A percentile compares a stretch with the other conserved stretches of the same genome.
Evolutionary conservation across 1,140 invertebrate species (phyloP).

Genomic region (Steinernema feltiae): DNA sequence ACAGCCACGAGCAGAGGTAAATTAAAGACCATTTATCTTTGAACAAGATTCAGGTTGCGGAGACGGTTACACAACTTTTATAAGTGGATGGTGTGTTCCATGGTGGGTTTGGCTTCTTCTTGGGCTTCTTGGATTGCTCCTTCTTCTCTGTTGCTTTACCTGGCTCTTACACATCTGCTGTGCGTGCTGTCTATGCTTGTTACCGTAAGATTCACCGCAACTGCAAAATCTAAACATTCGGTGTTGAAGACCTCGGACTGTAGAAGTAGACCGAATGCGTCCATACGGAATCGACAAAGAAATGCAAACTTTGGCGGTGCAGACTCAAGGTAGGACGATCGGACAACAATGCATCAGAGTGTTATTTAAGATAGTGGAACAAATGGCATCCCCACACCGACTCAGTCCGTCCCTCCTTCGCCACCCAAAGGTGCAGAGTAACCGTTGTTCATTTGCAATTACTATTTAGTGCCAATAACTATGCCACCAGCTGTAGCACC

Average conservation of each 20-base stretch:
- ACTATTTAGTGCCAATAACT: background rate
- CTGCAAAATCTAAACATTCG: background rate
- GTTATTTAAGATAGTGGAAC: background rate
- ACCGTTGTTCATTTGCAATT: background rate
- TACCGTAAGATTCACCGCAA: background rate
- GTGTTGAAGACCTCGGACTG: background rate
- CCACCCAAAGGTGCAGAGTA: background rate
- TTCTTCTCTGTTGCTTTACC: background rate
- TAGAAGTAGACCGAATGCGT: background rate
- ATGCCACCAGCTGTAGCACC: background rate
- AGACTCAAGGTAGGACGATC: background rate
- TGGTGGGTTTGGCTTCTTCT: background rate
- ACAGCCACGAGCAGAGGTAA: background rate
- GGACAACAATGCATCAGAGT: background rate
- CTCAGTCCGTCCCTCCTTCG: background rate
- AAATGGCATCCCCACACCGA: background rate
- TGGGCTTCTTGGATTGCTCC: background rate
- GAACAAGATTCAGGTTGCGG: background rate
- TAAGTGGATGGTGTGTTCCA: conserved; percentile 21
- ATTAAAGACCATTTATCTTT: background rate
- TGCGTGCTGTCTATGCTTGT: background rate
- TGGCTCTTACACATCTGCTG: background rate
- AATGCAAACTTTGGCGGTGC: background rate
- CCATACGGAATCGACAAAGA: background rate
- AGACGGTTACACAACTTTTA: background rate